Conservation (phyloP, 2,888 invertebrate genomes). For the Nebria salina region DNA sequence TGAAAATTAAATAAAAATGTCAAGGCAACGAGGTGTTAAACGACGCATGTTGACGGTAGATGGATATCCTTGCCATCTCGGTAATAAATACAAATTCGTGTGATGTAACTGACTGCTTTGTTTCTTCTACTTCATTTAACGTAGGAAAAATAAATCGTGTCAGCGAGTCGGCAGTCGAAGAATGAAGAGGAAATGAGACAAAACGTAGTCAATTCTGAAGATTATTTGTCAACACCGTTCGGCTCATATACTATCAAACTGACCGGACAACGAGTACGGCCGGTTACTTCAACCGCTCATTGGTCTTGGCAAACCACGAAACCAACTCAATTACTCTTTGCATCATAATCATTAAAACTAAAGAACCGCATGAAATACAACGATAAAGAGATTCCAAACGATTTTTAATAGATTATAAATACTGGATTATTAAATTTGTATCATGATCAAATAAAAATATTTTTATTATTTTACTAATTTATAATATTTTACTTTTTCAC, state of each 20-base stretch:
- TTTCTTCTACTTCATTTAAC: slow-evolving; percentile 39
- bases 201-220: slow-evolving; percentile 31
- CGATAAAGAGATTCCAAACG: background rate
- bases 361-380: background rate
- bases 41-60: background rate
- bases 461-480: no score
- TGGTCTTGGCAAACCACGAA: background rate
- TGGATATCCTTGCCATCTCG: slow-evolving; percentile 17
- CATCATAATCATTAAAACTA: background rate
- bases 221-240: slow-evolving; percentile 38
- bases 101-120: slow-evolving; percentile 29
- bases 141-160: slow-evolving; percentile 27
- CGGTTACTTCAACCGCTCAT: background rate
- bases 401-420: no score
- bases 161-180: slow-evolving; percentile 15
- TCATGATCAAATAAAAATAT: no score
- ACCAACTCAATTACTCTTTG: background rate
- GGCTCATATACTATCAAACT: slow-evolving; percentile 24
- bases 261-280: slow-evolving; percentile 24
- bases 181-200: slow-evolving; percentile 33
- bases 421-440: no score
- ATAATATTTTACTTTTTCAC: no score
- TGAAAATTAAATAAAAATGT: background rate
- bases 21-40: background rate
- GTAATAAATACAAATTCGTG: slow-evolving; percentile 32